Evolutionary conservation across 2,797 vertebrate genomes (phyloP), one percentile per base, ranked within the genome.

Genomic region (Gallinago stenura): DNA sequence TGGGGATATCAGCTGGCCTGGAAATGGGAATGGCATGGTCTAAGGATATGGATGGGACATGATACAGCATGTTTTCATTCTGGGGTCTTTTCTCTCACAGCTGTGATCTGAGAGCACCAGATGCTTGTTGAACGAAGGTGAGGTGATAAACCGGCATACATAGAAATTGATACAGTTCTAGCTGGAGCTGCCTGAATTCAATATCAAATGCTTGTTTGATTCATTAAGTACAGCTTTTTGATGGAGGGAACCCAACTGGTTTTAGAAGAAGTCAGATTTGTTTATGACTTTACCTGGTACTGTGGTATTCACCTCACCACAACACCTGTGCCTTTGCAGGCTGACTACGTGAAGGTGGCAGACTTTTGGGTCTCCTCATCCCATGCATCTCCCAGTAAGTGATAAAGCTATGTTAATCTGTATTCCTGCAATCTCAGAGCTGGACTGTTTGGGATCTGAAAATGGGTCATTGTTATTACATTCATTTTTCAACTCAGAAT

Each of bases 211-310:
- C 39, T 87, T 62, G 41, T 19, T 71, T 87, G 10, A 4, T 89
- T 68, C 62, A 62, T 95, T 90, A 79, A 35, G 24, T 66, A 41
- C 39, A 83, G 53, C 46, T 76, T 95, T 78, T 78, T 90, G 76
- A 75, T 72, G 61, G 50, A 65, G 72, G 83, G 35, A 90, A 33
- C 57, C 41, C 72, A 83, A 71, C 69, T 68, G 90, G 88, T 95
- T 96, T 90, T 87, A 62, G 76, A 80, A 62, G 72, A 51, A 64
- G 50, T 78, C 46, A 70, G 51, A 90, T 94, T 83, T 94, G 91
- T 26, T 91, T 93, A 81, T 91, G 90, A 87, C 56, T 88, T 68
- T 80, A 13, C 35, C 18, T 53, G 28, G 41, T 82, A 26, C 54
- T 70, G 70, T 43, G 62, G 5, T 69, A 43, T 84, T 87, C 30